Base-by-base conservation (phyloP, 1,140 invertebrate species). In the Bicyclus anynana region DNA sequence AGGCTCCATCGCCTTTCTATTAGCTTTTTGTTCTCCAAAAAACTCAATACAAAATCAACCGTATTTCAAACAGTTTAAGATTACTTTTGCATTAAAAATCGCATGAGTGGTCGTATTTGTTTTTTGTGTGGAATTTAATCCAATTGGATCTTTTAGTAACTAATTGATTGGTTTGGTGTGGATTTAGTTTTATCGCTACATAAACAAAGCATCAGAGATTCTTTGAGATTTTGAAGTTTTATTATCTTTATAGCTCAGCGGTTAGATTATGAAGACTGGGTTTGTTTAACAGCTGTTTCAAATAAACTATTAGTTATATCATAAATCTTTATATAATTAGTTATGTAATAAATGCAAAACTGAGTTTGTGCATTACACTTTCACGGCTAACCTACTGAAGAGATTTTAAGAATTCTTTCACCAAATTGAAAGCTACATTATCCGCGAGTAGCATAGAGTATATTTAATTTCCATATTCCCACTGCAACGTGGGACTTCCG, bases 91-190 rank as follows among this genome's bases (percentile, higher is more conserved):
- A 38, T 51, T 14, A 7, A 14, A 2, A 12, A n/a, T 7, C 2
- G 18, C n/a, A 6, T n/a, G 23, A n/a, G 6, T 10, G 20, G n/a
- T 21, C 21, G 42, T 3, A 23, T 17, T 9, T 12, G 21, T 73
- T 74, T 77, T 67, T 75, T 67, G 53, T 71, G 35, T 1, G 21
- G 44, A 18, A 53, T 66, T 47, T 65, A 73, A 74, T 67, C 67
- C 61, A 64, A 72, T 77, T 68, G 62, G 64, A 56, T 61, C 60
- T 57, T 65, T 47, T 55, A 52, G 46, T 67, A 40, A 70, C 74
- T 77, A 77, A 77, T 72, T 77, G 71, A 72, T 72, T 74, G 63
- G 62, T 70, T 62, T 69, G 52, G 53, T 64, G 51, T 61, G 65
- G 56, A 62, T 66, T 63, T 59, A 60, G 35, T 50, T 57, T 50